Percentiles rank a stretch among this genome's conserved stretches.
Evolutionary conservation across 2,797 vertebrate species (phyloP).

Genomic region (Molothrus aeneus): DNA sequence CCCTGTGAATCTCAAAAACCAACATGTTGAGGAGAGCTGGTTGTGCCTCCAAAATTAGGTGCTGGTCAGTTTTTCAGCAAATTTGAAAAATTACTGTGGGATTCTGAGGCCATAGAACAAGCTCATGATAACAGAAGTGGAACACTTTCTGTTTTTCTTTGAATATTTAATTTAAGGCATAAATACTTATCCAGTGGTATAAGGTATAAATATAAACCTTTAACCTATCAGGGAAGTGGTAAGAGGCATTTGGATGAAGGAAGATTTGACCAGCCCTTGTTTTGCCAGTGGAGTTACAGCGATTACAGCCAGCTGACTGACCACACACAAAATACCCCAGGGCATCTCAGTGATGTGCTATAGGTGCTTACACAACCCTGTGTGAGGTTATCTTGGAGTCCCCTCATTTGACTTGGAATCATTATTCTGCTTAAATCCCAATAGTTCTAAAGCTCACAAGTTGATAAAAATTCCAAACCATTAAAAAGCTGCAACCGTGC

Average conservation of each 20-base stretch:
- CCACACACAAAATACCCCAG: accelerated
- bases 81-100: background rate
- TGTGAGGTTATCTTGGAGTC: background rate
- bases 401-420: background rate
- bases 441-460: background rate
- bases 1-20: background rate
- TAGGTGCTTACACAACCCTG: background rate
- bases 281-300: background rate
- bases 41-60: background rate
- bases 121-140: background rate
- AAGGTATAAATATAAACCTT: background rate
- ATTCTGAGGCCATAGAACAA: background rate
- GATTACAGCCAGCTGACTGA: background rate
- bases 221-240: background rate
- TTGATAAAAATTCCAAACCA: background rate
- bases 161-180: background rate
- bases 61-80: background rate
- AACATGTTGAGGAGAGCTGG: background rate
- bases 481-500: background rate
- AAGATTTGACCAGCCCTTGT: background rate
- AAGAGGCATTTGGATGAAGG: background rate
- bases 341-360: background rate
- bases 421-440: accelerated
- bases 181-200: background rate
- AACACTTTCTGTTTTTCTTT: background rate